Evolutionary conservation across 2,888 invertebrate species (phyloP), one percentile per base, ranked within the genome.

Genomic region (Salticus scenicus): DNA sequence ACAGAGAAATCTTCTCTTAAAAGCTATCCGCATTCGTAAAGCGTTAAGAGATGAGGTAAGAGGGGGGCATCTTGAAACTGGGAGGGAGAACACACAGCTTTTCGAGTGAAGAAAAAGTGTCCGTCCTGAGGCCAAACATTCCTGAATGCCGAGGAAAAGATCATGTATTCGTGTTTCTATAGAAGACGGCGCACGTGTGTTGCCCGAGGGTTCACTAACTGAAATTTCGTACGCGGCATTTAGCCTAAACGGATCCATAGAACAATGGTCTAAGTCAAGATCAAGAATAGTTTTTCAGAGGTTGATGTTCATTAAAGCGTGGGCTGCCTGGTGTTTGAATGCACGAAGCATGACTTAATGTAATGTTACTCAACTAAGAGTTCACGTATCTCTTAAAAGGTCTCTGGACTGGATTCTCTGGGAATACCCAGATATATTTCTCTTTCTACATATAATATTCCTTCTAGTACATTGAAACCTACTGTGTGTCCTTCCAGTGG

Each of bases 151-250:
- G 72, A 47, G 80, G 63, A 57, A 66, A 57, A 74, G 74, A 74
- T 81, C 74, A 81, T 72, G 81, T 74, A 74, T 81, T 81, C 81
- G 74, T 81, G 81, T 74, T 74, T 42, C 80, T 73, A 80, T 74
- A 74, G 74, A 81, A 74, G 74, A 47, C 30, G 37, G 42, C 69
- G 66, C 81, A 81, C 81, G 81, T 81, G 81, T 74, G 74, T 81
- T 74, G 81, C 81, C 81, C 30, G 24, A 57, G 81, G 74, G 66
- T 27, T 24, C 74, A 74, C 81, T 69, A 74, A 81, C 81, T 81
- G 81, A 81, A 80, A 80, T 80, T 80, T 80, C 80, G 74, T 74
- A 69, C 69, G 74, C 74, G 57, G 37, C 81, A 67, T 74, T 80
- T 80, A 80, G 72, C 51, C 73, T 73, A 80, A 80, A 80, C 42